Evolutionary conservation across 1,140 invertebrate species (phyloP).

Genomic region (Coenobita brevimanus): DNA sequence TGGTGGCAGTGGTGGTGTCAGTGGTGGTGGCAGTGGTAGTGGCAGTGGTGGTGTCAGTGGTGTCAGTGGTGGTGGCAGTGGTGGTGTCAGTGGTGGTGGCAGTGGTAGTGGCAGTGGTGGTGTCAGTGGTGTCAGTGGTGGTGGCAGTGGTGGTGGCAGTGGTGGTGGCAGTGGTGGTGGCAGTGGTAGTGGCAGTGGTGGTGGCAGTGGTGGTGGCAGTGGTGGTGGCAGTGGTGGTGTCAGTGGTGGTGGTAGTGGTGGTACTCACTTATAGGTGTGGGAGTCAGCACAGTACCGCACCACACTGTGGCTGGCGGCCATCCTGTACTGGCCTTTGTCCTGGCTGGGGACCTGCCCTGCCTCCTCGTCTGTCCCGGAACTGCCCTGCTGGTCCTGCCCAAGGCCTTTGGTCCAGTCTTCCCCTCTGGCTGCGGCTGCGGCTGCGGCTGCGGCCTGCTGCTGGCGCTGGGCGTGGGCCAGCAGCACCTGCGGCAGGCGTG

Average conservation of each 20-base stretch:
- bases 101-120: no score
- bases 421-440: no score
- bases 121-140: no score
- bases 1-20: no score
- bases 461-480: slow-evolving; percentile 51
- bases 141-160: no score
- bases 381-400: slow-evolving; percentile 12
- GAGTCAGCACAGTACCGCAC: slow-evolving; percentile 47
- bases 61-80: no score
- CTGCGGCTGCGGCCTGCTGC: slow-evolving; percentile 46
- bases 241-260: no score
- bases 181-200: no score
- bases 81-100: no score
- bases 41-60: no score
- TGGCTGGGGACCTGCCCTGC: not conserved
- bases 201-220: not conserved
- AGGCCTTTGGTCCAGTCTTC: slow-evolving; percentile 39
- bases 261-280: slow-evolving; percentile 55
- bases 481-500: slow-evolving; percentile 56
- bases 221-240: not conserved
- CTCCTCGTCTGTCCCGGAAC: slow-evolving; percentile 4
- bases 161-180: no score
- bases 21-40: no score
- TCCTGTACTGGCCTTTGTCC: not conserved
- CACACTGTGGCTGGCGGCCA: slow-evolving; percentile 41